phyloP scores from a whole-genome alignment of 2,113 vertebrate genomes.

The Caranx melampygus region DNA sequence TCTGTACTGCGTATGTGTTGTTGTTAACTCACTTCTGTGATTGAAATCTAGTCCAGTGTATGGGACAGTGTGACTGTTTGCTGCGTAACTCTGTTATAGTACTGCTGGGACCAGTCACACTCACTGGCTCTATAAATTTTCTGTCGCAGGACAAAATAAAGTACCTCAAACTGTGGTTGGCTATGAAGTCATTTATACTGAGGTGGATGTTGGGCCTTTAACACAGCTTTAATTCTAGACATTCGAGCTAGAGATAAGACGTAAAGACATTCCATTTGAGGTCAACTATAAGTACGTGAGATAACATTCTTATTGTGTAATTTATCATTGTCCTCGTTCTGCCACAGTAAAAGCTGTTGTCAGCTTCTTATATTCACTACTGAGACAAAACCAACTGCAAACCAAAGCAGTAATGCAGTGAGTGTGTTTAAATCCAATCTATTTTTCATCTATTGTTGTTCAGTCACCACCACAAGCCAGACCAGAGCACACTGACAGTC shows the following conservation, averaged over 20 bases:
- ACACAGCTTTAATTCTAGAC: neutral
- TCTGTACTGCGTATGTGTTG: neutral
- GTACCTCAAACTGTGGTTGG: neutral
- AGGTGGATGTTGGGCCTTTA: neutral
- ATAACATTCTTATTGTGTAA: neutral
- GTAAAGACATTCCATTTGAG: neutral
- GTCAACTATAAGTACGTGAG: neutral
- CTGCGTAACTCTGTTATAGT: neutral
- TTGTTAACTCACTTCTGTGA: neutral
- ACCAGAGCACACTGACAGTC: conserved; percentile 7
- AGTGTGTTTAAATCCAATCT: conserved; percentile 41
- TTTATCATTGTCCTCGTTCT: neutral
- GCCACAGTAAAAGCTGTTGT: neutral
- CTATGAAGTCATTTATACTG: neutral
- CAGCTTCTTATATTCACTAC: neutral
- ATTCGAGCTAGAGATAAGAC: neutral
- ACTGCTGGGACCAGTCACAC: neutral
- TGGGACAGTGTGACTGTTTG: neutral
- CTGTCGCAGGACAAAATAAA: neutral
- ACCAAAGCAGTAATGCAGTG: conserved; percentile 3
- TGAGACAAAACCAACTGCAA: conserved; percentile 25
- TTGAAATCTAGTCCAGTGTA: neutral
- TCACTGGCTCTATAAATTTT: neutral
- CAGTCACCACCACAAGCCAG: conserved; percentile 9
- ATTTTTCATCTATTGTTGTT: conserved; percentile 65